phyloP scores from a whole-genome alignment of 1,140 invertebrate species.

The Dreissena polymorpha region DNA sequence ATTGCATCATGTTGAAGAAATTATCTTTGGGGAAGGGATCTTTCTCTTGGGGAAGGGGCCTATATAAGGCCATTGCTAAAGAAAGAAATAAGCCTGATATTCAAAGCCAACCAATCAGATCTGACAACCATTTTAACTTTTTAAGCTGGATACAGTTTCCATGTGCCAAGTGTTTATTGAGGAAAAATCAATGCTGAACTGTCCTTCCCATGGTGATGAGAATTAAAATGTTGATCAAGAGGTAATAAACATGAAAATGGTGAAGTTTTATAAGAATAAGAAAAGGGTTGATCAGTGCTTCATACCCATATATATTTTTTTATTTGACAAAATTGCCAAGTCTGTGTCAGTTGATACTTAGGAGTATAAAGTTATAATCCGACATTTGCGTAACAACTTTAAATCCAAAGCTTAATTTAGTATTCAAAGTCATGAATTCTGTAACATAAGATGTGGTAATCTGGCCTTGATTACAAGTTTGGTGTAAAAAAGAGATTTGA shows the following conservation, averaged over 20 bases:
- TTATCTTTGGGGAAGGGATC: no score
- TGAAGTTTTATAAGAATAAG: no score
- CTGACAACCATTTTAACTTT: no score
- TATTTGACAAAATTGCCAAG: neutral
- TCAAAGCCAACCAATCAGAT: no score
- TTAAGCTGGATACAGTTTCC: no score
- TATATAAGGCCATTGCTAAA: no score
- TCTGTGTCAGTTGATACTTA: neutral
- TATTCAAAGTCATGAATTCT: slow-evolving; percentile 30
- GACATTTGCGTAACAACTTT: neutral
- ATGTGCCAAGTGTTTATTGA: neutral
- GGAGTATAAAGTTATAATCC: neutral
- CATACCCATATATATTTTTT: no score
- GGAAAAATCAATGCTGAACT: neutral
- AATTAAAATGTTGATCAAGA: neutral
- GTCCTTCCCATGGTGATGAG: slow-evolving; percentile 2
- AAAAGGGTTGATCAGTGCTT: no score
- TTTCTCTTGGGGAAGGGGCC: no score
- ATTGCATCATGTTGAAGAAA: no score
- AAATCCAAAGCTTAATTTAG: slow-evolving; percentile 26
- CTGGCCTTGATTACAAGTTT: slow-evolving; percentile 27
- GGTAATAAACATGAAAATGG: no score
- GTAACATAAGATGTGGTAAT: slow-evolving; percentile 43
- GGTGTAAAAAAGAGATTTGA: neutral
- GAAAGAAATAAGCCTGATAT: no score